These are phyloP conservation scores for Puntigrus tetrazona DNA, from an alignment of 2,113 vertebrate genomes.

Conservation along the genomic window DNA sequence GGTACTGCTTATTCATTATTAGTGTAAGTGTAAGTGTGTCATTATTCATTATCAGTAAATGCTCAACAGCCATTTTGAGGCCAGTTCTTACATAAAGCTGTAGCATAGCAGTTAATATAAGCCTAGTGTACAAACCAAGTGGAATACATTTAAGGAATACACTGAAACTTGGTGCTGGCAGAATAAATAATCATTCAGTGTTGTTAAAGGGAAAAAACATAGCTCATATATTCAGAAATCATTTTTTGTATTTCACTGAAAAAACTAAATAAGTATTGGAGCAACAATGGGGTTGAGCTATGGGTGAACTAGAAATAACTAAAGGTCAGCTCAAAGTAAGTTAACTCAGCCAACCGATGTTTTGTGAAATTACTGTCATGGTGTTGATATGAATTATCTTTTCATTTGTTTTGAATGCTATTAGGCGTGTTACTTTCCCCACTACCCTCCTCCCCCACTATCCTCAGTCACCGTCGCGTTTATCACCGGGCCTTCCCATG, in stretches of 20 bases:
- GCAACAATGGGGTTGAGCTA: neutral
- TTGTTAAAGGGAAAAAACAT: neutral
- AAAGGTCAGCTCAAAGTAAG: neutral
- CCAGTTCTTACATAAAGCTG: neutral
- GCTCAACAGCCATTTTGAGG: too few species aligned
- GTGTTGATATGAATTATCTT: neutral
- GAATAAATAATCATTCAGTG: neutral
- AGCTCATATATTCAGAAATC: neutral
- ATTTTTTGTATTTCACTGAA: neutral
- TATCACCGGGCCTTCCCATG: conserved; percentile 12
- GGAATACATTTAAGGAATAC: neutral
- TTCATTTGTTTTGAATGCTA: conserved; percentile 1
- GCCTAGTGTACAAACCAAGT: neutral
- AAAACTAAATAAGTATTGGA: neutral
- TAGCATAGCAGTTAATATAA: neutral
- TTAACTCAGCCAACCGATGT: neutral
- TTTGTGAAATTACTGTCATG: neutral
- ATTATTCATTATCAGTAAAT: too few species aligned
- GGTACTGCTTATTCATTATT: too few species aligned
- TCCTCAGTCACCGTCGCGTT: conserved; percentile 22
- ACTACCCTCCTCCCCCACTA: neutral
- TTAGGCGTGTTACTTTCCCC: neutral
- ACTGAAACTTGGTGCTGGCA: neutral
- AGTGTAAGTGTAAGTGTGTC: too few species aligned
- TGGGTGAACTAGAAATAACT: neutral